Percentiles rank a stretch among this genome's conserved stretches.
These are phyloP conservation scores for Piaya cayana DNA, from an alignment of 2,113 vertebrate genomes.

Conservation along the genomic window DNA sequence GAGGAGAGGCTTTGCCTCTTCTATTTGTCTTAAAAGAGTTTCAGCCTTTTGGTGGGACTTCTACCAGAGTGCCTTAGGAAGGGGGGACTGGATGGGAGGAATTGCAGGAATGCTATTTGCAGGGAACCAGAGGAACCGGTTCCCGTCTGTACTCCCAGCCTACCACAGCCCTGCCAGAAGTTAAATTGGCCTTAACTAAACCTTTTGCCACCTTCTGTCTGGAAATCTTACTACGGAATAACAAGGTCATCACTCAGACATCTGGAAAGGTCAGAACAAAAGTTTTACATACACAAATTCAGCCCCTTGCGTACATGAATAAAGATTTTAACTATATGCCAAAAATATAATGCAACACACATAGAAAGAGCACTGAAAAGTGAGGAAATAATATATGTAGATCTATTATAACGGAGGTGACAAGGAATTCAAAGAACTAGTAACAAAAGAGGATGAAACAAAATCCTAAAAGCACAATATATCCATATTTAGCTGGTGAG, in stretches of 20 bases:
- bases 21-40: neutral
- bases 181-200: neutral
- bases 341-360: accelerated
- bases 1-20: neutral
- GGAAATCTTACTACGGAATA: neutral
- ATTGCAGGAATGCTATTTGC: neutral
- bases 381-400: neutral
- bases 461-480: neutral
- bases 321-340: neutral
- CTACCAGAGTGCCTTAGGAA: neutral
- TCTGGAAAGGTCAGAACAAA: neutral
- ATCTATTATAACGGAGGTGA: neutral
- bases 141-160: neutral
- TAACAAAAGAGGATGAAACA: neutral
- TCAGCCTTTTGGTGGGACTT: neutral
- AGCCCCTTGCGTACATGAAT: neutral
- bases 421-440: neutral
- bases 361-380: neutral
- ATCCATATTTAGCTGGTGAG: neutral
- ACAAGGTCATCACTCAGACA: neutral
- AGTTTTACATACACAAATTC: neutral
- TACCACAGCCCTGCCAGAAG: neutral
- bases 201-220: neutral
- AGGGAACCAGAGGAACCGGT: neutral
- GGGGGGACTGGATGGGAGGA: neutral